Percentiles rank a stretch among this genome's conserved stretches.
These are phyloP conservation scores for Torymus aiolomorphi DNA, from an alignment of 2,888 invertebrate species.

Conservation along the genomic window DNA sequence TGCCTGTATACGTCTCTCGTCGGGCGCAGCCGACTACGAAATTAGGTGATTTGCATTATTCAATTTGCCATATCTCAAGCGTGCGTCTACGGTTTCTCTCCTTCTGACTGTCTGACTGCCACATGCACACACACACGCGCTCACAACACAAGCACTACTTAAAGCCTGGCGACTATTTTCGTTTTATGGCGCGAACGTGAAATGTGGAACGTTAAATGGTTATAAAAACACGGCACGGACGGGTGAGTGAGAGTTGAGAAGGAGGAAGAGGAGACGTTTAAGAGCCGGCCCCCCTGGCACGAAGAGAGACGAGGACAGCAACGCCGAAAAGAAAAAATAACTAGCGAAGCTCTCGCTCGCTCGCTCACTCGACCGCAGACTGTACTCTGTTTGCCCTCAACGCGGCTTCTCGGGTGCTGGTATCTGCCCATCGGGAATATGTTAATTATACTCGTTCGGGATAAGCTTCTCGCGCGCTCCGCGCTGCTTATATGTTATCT, in stretches of 20 bases:
- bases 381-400: constrained; percentile 25
- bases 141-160: constrained; percentile 1
- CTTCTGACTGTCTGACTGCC: too few relatives aligned
- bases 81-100: neutral
- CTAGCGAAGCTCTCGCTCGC: neutral
- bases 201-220: constrained; percentile 40
- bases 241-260: neutral
- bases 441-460: constrained; percentile 61
- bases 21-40: constrained; percentile 18
- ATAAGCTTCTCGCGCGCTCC: constrained; percentile 22
- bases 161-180: constrained; percentile 31
- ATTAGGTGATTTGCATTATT: constrained; percentile 51
- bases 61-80: constrained; percentile 38
- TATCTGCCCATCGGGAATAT: constrained; percentile 63
- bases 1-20: neutral
- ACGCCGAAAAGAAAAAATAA: constrained; percentile 17
- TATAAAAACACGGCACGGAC: constrained; percentile 35
- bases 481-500: neutral
- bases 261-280: neutral
- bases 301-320: neutral
- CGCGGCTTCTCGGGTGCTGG: constrained; percentile 49
- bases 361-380: too few relatives aligned
- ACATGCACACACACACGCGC: too few relatives aligned
- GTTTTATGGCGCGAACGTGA: constrained; percentile 40
- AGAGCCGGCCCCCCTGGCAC: neutral